Evolutionary conservation across 2,113 vertebrate species (phyloP).

Genomic region (Scortum barcoo): DNA sequence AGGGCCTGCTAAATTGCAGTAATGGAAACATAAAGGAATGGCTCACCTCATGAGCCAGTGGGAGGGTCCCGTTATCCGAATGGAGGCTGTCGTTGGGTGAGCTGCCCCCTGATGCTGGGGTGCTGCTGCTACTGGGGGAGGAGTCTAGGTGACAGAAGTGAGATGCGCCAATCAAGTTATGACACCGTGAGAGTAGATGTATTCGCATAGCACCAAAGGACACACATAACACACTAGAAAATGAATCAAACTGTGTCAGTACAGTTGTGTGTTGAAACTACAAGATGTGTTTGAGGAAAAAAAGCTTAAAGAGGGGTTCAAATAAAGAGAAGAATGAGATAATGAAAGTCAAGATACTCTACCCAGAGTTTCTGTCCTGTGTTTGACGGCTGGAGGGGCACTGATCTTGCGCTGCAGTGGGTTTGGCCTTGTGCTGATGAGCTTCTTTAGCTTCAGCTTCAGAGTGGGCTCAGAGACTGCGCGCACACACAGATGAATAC

Average conservation of each 20-base stretch:
- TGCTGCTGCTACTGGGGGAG: conserved; percentile 93
- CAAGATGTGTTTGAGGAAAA: neutral
- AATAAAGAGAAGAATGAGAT: conserved; percentile 10
- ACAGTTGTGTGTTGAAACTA: neutral
- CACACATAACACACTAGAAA: neutral
- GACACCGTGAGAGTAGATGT: conserved; percentile 4
- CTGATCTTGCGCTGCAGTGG: conserved; percentile 93
- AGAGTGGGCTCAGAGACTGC: conserved; percentile 95
- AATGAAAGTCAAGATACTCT: conserved; percentile 41
- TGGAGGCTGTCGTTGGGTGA: conserved; percentile 93
- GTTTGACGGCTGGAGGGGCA: conserved; percentile 88
- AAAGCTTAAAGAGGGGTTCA: too few species aligned
- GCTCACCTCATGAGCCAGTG: conserved; percentile 86
- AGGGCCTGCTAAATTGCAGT: neutral
- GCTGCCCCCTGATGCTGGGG: conserved; percentile 91
- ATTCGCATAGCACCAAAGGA: neutral
- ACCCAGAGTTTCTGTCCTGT: conserved; percentile 88
- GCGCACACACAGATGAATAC: conserved; percentile 18
- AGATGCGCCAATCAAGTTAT: neutral
- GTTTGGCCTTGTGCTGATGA: conserved; percentile 90
- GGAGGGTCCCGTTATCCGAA: conserved; percentile 83
- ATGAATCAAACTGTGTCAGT: neutral
- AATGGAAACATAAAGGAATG: neutral
- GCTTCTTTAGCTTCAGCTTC: conserved; percentile 93
- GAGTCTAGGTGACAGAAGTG: conserved; percentile 84